phyloP scores from a whole-genome alignment of 2,113 vertebrate species.

The Polypterus bichir region DNA sequence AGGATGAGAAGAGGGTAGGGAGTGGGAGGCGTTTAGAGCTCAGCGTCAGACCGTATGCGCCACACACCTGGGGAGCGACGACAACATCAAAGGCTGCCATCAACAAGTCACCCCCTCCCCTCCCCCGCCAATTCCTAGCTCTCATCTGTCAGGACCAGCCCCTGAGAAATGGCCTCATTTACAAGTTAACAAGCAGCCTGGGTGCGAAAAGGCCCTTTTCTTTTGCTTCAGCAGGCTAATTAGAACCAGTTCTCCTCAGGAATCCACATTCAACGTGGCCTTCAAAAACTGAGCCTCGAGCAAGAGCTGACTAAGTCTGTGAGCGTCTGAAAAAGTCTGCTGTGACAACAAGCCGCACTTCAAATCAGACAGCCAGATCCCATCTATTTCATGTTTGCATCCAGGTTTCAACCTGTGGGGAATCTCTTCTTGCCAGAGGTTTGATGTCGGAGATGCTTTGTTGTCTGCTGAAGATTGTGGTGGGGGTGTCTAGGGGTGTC shows the following conservation, averaged over 20 bases:
- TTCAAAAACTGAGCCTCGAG: neutral
- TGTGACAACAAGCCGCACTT: no score
- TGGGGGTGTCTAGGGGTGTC: no score
- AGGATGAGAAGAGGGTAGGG: neutral
- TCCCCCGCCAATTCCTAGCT: neutral
- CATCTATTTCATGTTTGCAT: no score
- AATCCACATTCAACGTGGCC: neutral
- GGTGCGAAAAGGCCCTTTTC: neutral
- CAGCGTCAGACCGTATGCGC: neutral
- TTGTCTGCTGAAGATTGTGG: no score
- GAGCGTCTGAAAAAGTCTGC: no score
- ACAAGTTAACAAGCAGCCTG: neutral
- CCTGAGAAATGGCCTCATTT: no score
- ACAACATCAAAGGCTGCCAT: neutral
- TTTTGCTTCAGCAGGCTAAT: neutral
- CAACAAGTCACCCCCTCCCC: neutral
- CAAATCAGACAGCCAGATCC: no score
- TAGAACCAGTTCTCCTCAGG: neutral
- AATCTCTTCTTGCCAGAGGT: no score
- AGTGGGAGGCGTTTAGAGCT: neutral
- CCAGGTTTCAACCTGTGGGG: no score
- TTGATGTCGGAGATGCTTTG: no score
- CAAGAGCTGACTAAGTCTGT: no score
- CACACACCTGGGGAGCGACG: slow-evolving; percentile 1
- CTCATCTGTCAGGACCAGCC: no score